These are phyloP conservation scores for Lepidothrix coronata DNA, from an alignment of 2,113 vertebrate genomes.

Conservation along the genomic window DNA sequence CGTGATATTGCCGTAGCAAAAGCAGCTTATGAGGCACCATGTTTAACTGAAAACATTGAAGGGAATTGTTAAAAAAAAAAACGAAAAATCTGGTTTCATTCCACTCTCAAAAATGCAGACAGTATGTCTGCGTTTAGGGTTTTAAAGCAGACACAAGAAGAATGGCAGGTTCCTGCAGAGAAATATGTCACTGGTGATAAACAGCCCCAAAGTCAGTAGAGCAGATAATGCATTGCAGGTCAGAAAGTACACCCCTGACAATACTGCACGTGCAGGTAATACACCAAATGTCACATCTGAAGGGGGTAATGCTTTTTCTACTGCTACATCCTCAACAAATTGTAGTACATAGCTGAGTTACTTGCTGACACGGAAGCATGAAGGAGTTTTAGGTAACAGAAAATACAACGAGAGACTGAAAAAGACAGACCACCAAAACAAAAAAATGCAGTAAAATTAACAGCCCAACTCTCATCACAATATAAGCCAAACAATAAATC, in stretches of 20 bases:
- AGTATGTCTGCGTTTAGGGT: conserved; percentile 18
- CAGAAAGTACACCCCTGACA: conserved; percentile 64
- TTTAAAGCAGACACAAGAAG: conserved; percentile 47
- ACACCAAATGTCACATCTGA: conserved; percentile 60
- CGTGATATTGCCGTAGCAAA: neutral
- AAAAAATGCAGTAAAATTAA: neutral
- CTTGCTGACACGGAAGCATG: conserved; percentile 3
- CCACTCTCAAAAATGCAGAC: conserved; percentile 16
- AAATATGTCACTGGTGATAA: conserved; percentile 64
- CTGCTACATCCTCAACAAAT: conserved; percentile 57
- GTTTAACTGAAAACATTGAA: conserved; percentile 7
- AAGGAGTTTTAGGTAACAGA: conserved; percentile 36
- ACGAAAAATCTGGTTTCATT: conserved; percentile 27
- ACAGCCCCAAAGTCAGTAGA: conserved; percentile 55
- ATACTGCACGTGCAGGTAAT: conserved; percentile 49
- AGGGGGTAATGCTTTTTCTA: conserved; percentile 36
- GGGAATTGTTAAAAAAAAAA: neutral
- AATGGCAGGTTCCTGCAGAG: conserved; percentile 56
- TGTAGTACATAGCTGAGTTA: conserved; percentile 26
- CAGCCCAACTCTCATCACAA: conserved; percentile 1
- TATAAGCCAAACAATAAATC: conserved; percentile 8
- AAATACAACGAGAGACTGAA: neutral
- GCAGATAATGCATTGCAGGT: conserved; percentile 69
- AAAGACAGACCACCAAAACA: neutral
- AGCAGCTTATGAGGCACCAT: conserved; percentile 5